Evolutionary conservation across 2,113 vertebrate genomes (phyloP), one percentile per base, ranked within the genome.

Genomic region (Tor tambroides): DNA sequence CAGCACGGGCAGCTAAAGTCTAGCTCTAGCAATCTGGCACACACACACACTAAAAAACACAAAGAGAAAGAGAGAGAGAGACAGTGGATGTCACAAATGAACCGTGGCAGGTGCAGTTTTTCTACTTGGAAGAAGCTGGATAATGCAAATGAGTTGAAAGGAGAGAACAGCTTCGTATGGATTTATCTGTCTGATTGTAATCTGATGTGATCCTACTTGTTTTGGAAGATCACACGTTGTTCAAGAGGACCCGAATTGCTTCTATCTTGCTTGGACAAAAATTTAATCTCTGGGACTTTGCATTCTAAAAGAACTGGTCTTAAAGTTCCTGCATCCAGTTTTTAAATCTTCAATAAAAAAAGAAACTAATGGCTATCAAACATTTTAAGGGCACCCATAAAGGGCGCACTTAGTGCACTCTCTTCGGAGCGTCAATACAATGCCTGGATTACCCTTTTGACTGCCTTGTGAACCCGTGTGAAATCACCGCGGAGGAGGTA

Each of bases 361-460:
- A 51, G 6, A 2, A 21, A 63, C 74, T 11, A 35, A 35, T n/a
- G 51, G 77, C 78, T 41, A 7, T 56, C 19, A 49, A 32, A 46
- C 80, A 75, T 49, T 78, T 76, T 17, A 78, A 49, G 4, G n/a
- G 43, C 11, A 26, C 3, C 21, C 6, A 51, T 4, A 72, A 72
- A 51, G 74, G 71, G 46, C 23, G 28, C 71, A 65, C 12, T 38
- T 80, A 35, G 80, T 26, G 12, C 76, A 46, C 84, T 86, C 67
- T 83, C 43, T 82, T 79, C 19, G 19, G 17, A 72, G 81, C 67
- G 26, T 0, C 49, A 87, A 74, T 89, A 92, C 91, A 91, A 93
- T 93, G 93, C 23, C 90, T 89, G 95, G 94, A 95, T 94, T 94
- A 94, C 91, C 89, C 85, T 88, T 87, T 87, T 88, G 43, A 56